Conservation (phyloP, 2,797 vertebrate species). For the Phaenicophaeus curvirostris region DNA sequence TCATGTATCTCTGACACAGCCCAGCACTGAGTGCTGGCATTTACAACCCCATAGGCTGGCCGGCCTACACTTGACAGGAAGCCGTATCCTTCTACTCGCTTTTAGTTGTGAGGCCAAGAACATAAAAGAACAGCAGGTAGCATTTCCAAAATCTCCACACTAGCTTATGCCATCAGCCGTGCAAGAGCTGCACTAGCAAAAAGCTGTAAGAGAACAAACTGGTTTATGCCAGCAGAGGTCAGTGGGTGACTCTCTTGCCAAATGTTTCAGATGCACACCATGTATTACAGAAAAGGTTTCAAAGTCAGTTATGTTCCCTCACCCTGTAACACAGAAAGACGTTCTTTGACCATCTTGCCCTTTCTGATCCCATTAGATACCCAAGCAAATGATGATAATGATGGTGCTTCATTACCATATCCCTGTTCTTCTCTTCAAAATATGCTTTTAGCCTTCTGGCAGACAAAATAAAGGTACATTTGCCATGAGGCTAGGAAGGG, state of each 20-base stretch:
- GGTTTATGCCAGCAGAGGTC: constrained; percentile 51
- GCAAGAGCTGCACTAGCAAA: not conserved
- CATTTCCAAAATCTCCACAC: not conserved
- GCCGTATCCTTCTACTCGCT: not conserved
- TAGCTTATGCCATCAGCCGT: not conserved
- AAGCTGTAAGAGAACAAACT: not conserved
- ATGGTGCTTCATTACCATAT: not conserved
- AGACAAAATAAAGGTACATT: not conserved
- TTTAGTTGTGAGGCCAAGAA: not conserved
- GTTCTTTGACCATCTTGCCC: not conserved
- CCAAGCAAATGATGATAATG: not conserved
- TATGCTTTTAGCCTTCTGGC: not conserved
- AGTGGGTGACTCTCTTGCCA: constrained; percentile 26
- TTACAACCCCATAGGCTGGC: not conserved
- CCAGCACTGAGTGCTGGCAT: not conserved
- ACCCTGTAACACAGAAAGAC: not conserved
- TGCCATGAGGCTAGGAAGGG: not conserved
- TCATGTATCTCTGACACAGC: accelerated
- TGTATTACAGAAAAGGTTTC: not conserved
- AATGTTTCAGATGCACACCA: not conserved
- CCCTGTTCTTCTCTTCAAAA: not conserved
- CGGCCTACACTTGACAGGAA: not conserved
- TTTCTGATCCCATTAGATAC: not conserved
- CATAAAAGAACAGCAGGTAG: not conserved
- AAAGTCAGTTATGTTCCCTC: not conserved